Evolutionary conservation across 1,140 invertebrate species (phyloP).

Genomic region (Spodoptera frugiperda): DNA sequence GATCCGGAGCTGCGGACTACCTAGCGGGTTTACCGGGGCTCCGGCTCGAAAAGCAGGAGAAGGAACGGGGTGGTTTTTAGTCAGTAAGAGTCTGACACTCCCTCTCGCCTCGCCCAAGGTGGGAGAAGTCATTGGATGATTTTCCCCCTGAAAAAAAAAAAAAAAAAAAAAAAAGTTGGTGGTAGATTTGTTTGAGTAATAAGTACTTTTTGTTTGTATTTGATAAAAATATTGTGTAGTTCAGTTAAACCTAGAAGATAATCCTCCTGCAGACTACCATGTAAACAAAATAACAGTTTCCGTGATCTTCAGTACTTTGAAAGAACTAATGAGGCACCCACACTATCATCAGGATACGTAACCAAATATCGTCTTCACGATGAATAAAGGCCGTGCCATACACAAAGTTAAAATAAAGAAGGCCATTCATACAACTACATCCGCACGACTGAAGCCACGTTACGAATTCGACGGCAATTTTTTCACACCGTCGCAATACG

Average conservation of each 20-base stretch:
- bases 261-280: too few relatives aligned
- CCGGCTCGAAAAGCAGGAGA: too few relatives aligned
- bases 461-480: slow-evolving; percentile 43
- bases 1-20: too few relatives aligned
- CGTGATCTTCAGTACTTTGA: slow-evolving; percentile 3
- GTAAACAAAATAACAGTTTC: background rate
- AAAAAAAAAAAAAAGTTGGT: too few relatives aligned
- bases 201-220: too few relatives aligned
- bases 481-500: slow-evolving; percentile 54
- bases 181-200: background rate
- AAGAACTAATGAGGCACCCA: slow-evolving; percentile 3
- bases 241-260: background rate
- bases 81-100: too few relatives aligned
- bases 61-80: too few relatives aligned
- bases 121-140: too few relatives aligned
- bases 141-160: too few relatives aligned
- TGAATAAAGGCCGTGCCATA: slow-evolving; percentile 39
- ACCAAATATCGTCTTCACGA: slow-evolving; percentile 38
- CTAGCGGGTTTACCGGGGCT: too few relatives aligned
- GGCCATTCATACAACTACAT: slow-evolving; percentile 49
- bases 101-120: too few relatives aligned
- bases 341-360: slow-evolving; percentile 25
- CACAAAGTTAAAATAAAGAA: slow-evolving; percentile 50
- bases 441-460: slow-evolving; percentile 34
- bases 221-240: background rate